These are phyloP conservation scores for Marronus borbonicus DNA, from an alignment of 2,888 invertebrate species.

Conservation along the genomic window DNA sequence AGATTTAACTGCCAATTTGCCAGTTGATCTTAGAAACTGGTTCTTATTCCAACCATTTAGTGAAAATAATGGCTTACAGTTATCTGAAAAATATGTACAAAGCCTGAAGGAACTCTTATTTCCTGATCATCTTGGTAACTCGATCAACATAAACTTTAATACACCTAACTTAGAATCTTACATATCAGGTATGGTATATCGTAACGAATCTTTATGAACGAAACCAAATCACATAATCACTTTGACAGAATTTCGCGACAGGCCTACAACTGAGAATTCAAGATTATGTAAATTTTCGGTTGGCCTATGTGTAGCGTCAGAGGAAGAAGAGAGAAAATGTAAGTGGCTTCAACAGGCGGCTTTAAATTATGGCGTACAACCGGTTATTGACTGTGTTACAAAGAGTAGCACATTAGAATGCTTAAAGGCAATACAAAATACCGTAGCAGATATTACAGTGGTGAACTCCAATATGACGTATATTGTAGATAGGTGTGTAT, in stretches of 20 bases:
- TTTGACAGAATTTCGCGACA: slow-evolving; percentile 15
- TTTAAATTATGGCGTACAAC: slow-evolving; percentile 74
- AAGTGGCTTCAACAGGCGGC: slow-evolving; percentile 75
- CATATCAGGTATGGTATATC: slow-evolving; percentile 4
- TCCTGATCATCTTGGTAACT: neutral
- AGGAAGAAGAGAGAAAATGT: slow-evolving; percentile 75
- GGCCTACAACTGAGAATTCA: slow-evolving; percentile 53
- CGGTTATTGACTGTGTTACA: slow-evolving; percentile 73
- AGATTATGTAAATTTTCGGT: slow-evolving; percentile 64
- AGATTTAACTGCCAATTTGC: neutral
- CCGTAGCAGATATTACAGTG: slow-evolving; percentile 5
- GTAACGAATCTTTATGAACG: neutral
- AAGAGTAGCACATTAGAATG: slow-evolving; percentile 72
- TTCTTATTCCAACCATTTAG: neutral
- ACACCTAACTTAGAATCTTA: slow-evolving; percentile 1
- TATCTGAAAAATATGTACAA: slow-evolving; percentile 9
- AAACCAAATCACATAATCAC: neutral
- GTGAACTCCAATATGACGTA: slow-evolving; percentile 13
- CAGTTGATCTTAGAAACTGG: slow-evolving; percentile 8
- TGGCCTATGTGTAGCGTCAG: slow-evolving; percentile 76
- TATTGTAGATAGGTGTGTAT: neutral
- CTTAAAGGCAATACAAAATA: slow-evolving; percentile 66
- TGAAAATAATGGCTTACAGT: neutral
- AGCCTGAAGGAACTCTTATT: slow-evolving; percentile 20
- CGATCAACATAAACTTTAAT: slow-evolving; percentile 10